Base-by-base conservation (phyloP, 2,888 invertebrate genomes). In the Drosophila emarginata region DNA sequence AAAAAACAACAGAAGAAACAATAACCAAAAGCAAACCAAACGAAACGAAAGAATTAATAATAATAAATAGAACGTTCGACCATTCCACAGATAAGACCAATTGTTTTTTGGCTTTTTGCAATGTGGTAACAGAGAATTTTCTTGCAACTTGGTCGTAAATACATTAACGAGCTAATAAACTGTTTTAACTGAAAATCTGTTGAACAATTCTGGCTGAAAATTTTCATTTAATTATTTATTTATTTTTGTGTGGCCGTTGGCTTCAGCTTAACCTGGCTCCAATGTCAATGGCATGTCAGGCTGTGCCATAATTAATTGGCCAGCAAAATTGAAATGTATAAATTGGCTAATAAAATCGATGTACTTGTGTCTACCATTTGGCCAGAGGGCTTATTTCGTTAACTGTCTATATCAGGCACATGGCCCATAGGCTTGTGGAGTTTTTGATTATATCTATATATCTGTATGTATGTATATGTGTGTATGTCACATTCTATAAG, bases 91-190 rank as follows among this genome's bases (percentile, higher is more conserved):
- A 45, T 54, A 45, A 54, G n/a, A 62, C 28, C 64, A 36, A 51
- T 32, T 51, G 18, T 45, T 28, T 18, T 21, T 36, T 39, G 12
- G 15, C 15, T 11, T 21, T 45, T 21, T 45, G 45, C 45, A 45
- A 45, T 45, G 45, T 18, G 45, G 45, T 45, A 45, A 45, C 12
- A 4, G 45, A n/a, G 9, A 6, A n/a, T 36, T 61, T 61, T 61
- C 62, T 51, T 18, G 62, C 67, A 72, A 67, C 56, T 67, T 62
- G 23, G 50, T 75, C 75, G 45, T 68, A 82, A 85, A 75, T 69
- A 64, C 75, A 60, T 86, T 86, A 61, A 67, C 73, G 71, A 71
- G 64, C 83, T 66, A 79, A 86, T 86, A 82, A 86, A 86, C 9
- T 75, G 57, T 77, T 71, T 79, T 64, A 79, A 67, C 70, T 86